Base-by-base conservation (phyloP, 2,888 invertebrate species). In the Sericinus montela region DNA sequence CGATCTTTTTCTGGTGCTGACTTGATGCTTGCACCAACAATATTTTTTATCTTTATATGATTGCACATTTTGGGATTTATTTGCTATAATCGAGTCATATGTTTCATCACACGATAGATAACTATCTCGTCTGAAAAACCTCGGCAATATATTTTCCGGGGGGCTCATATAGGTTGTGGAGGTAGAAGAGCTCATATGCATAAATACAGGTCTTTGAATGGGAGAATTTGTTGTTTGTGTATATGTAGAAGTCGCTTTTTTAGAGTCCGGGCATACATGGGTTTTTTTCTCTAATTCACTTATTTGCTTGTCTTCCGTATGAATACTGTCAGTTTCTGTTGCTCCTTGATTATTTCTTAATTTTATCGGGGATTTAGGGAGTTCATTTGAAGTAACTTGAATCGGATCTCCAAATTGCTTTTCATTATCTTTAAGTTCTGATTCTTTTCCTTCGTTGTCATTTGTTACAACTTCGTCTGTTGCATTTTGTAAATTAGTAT, bases 111-210 rank as follows among this genome's bases (percentile, higher is more conserved):
- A 65, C 15, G 63, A 62, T 15, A 62, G 52, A 14, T 39, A 49
- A 52, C 62, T 63, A 52, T 67, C 62, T 14, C 60, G 60, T 62
- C 57, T 77, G 32, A 86, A 58, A 56, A 67, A 80, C 52, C 67
- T 68, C 0, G 88, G 88, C 47, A 84, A 55, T 9, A 89, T 71
- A 53, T 78, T 60, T 52, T 89, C 89, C 34, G 89, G 89, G 5
- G 89, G 89, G 54, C 89, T 89, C 87, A 89, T 80, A 53, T 89
- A 89, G 0, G 88, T 79, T 8, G 89, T 89, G 1, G 89, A 89
- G 10, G 87, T 86, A 1, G 89, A 87, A 10, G 89, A 88, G 58
- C 87, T 87, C 79, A 88, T 82, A 46, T 84, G 86, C 52, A 77
- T 64, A 53, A 75, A 74, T 5, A 72, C 59, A 3, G 85, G 85